phyloP scores from a whole-genome alignment of 2,888 invertebrate species.

The Brenthis daphne region DNA sequence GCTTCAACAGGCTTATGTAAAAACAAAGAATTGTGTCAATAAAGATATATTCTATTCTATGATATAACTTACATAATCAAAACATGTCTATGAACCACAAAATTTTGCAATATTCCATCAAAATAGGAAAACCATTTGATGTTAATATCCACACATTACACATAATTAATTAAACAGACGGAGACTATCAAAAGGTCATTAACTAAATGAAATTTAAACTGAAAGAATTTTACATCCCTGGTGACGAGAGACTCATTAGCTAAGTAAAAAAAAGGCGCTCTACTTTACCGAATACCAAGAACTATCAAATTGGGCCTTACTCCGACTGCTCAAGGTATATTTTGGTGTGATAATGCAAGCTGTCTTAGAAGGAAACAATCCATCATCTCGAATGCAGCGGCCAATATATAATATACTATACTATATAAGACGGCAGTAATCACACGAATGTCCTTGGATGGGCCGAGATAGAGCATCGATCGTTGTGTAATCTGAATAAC shows the following conservation, averaged over 20 bases:
- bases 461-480: background rate
- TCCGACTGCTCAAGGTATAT: background rate
- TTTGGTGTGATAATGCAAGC: background rate
- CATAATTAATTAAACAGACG: background rate
- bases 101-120: too few species aligned
- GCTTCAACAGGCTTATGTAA: too few species aligned
- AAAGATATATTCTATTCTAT: too few species aligned
- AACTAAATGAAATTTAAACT: slow-evolving; percentile 10
- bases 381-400: slow-evolving; percentile 23
- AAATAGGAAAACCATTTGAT: too few species aligned
- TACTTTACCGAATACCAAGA: background rate
- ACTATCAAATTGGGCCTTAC: background rate
- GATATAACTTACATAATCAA: too few species aligned
- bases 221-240: slow-evolving; percentile 14
- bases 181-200: slow-evolving; percentile 6
- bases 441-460: slow-evolving; percentile 15
- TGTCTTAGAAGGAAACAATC: slow-evolving; percentile 19
- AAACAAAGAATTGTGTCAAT: too few species aligned
- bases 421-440: slow-evolving; percentile 10
- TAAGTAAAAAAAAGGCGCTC: slow-evolving; percentile 16
- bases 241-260: slow-evolving; percentile 23
- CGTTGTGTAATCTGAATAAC: background rate
- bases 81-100: too few species aligned
- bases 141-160: too few species aligned
- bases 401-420: background rate